A percentile compares a stretch with the other conserved stretches of the same genome.
These are phyloP conservation scores for Phaetusa simplex DNA, from an alignment of 2,113 vertebrate species.

Conservation along the genomic window DNA sequence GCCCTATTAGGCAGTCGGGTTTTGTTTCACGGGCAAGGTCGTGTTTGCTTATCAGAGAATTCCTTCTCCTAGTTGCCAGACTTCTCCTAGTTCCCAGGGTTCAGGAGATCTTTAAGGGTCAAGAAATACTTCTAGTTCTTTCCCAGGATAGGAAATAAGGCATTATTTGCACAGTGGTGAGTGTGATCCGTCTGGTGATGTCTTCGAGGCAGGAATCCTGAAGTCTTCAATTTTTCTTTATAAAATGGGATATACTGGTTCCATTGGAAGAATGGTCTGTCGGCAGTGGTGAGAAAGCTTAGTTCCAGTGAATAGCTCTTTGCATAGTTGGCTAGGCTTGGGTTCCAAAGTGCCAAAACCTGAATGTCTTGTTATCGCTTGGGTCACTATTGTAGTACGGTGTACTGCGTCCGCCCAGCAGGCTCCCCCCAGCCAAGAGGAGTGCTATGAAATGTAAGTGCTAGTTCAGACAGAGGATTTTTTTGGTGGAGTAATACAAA, in stretches of 20 bases:
- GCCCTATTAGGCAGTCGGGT: not conserved
- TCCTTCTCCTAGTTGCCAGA: not conserved
- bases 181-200: not conserved
- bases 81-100: not conserved
- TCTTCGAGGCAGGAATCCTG: not conserved
- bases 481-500: not conserved
- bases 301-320: not conserved
- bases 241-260: not conserved
- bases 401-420: not conserved
- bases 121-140: not conserved
- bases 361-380: not conserved
- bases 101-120: not conserved
- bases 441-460: not conserved
- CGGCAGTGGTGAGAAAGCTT: not conserved
- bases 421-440: not conserved
- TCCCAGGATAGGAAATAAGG: not conserved
- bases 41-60: conserved; percentile 6
- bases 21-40: conserved; percentile 16
- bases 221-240: not conserved
- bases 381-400: not conserved
- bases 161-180: not conserved
- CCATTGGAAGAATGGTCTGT: not conserved
- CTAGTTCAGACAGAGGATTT: not conserved
- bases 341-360: not conserved
- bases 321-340: not conserved